These are phyloP conservation scores for Anthopleura sola DNA, from an alignment of 64 coral and sea anemone genomes.

Conservation along the genomic window DNA sequence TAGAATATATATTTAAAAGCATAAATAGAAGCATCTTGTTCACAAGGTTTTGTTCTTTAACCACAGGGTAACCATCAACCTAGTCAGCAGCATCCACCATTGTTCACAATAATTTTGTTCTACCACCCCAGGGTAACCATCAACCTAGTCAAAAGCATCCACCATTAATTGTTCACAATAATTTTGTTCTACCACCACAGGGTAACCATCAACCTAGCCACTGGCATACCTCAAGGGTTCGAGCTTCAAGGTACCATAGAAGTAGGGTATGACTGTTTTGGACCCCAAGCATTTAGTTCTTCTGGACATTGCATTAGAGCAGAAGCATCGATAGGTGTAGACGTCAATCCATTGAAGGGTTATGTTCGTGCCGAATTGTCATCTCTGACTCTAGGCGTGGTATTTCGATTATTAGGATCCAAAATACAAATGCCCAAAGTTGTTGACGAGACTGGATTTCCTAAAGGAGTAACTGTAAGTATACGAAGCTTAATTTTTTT, in stretches of 20 bases:
- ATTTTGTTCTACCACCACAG: too few species aligned
- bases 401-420: slow-evolving; percentile 74
- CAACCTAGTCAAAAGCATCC: too few species aligned
- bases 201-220: slow-evolving; percentile 46
- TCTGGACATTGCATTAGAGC: slow-evolving; percentile 61
- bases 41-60: too few species aligned
- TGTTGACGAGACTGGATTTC: slow-evolving; percentile 69
- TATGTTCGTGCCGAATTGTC: slow-evolving; percentile 64
- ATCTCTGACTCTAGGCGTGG: slow-evolving; percentile 63
- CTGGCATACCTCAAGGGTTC: slow-evolving; percentile 58
- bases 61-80: slow-evolving; percentile 22
- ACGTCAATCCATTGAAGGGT: slow-evolving; percentile 48
- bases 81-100: slow-evolving; percentile 52
- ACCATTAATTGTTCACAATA: too few species aligned
- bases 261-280: slow-evolving; percentile 58
- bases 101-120: too few species aligned
- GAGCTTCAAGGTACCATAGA: slow-evolving; percentile 61
- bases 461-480: slow-evolving; percentile 73
- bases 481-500: too few species aligned
- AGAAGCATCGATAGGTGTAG: slow-evolving; percentile 56
- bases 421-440: slow-evolving; percentile 63
- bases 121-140: too few species aligned
- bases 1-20: too few species aligned
- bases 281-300: slow-evolving; percentile 41
- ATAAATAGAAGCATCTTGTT: too few species aligned